These are phyloP conservation scores for Dicerorhinus sumatrensis DNA, from an alignment of 2,113 vertebrate species.

Conservation along the genomic window DNA sequence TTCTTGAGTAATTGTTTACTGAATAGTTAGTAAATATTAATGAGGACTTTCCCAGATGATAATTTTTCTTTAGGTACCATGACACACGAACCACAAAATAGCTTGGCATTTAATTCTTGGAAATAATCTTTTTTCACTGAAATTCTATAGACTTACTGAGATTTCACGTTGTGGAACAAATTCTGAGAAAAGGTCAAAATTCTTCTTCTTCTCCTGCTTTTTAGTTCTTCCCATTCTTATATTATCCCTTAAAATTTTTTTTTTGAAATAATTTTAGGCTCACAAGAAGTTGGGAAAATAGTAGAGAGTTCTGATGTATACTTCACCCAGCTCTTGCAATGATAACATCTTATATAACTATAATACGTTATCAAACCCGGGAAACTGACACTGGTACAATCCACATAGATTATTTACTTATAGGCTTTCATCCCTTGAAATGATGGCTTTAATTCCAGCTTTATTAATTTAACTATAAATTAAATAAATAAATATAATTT, in stretches of 20 bases:
- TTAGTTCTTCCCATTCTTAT: not conserved
- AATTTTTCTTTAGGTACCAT: not conserved
- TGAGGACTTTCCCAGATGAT: not conserved
- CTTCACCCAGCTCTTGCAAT: not conserved
- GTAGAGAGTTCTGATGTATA: not conserved
- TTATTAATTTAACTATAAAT: not conserved
- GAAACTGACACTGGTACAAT: not conserved
- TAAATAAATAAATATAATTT: constrained; percentile 1
- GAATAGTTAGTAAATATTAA: not conserved
- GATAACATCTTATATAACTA: not conserved
- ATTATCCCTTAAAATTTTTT: not conserved
- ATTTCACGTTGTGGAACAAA: not conserved
- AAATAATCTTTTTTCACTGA: not conserved
- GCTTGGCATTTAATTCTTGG: not conserved
- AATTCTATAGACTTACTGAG: not conserved
- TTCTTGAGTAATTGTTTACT: constrained; percentile 16
- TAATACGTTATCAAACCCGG: not conserved
- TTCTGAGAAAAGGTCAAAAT: not conserved
- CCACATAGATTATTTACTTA: not conserved
- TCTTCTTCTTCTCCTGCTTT: not conserved
- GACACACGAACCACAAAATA: not conserved
- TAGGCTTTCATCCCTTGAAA: not conserved
- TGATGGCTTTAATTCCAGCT: not conserved
- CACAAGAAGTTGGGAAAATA: not conserved
- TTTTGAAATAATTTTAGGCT: not conserved